Base-by-base conservation (phyloP, 2,888 invertebrate genomes). In the Caenorhabditis afra region DNA sequence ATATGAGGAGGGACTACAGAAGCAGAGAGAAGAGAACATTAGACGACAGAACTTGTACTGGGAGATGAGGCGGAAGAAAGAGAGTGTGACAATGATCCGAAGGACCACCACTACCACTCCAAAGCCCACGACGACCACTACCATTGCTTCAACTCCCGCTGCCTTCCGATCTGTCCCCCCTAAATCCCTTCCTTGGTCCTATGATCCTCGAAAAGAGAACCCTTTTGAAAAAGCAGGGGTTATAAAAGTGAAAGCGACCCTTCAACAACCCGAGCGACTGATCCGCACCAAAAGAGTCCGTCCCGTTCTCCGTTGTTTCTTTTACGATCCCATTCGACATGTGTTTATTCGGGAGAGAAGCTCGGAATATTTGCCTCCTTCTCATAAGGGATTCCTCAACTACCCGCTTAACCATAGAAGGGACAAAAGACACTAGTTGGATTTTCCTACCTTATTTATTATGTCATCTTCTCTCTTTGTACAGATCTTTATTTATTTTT, bases 1-100 rank as follows among this genome's bases (percentile, higher is more conserved):
- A 16, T 83, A 83, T 53, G 79, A 81, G 18, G 66, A 81, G 44
- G 73, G 52, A 37, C 58, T 68, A 5, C 45, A 59, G 20, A 55
- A 52, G 39, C 73, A 77, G 23, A 59, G 67, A 39, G 77, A 76
- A 16, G 70, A 81, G 22, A 73, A 57, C 14, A 55, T 65, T 12
- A 47, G 65, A 37, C 58, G 81, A 39, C 59, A 74, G 39, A 70
- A 65, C 5, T 16, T 14, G 14, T 74, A 75, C 47, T 75, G 74
- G 75, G 70, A 79, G 16, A 53, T 61, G 67, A 67, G 73, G 47
- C 35, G 55, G 35, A 62, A 53, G 23, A 52, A 67, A 47, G 67
- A 78, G 23, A 55, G 49, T 22, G 39, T 18, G 29, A 16, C 18
- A 8, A 22, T 49, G 11, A 37, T 53, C 7, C 61, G 57, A 3